Evolutionary conservation across 2,797 vertebrate genomes (phyloP), one percentile per base, ranked within the genome.

Genomic region (Hybognathus amarus): DNA sequence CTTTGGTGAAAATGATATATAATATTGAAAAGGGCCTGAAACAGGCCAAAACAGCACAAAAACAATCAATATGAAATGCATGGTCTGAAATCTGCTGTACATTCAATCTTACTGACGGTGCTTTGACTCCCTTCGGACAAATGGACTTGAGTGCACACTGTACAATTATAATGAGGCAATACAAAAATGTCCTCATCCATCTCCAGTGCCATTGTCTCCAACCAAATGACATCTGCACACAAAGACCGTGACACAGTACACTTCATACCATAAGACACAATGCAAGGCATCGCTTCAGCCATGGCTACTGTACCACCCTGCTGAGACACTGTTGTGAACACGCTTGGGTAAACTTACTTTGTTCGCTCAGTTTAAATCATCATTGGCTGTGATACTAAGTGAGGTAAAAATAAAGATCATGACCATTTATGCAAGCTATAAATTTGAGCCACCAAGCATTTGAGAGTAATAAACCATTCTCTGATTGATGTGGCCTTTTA

Each of bases 391-490:
- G 56, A 79, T 33, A 76, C 54, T n/a, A 67, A 42, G 20, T 17
- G 2, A 71, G 85, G 73, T 87, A 54, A 88, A 74, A 36, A 22
- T 36, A 50, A 75, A 82, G 82, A 40, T 61, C 67, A 82, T 85
- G 84, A 87, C 71, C 80, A 82, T 85, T 89, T 89, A 82, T 78
- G 85, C 24, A 54, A 81, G 77, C 47, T 75, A 71, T 90, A 88
- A 89, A 91, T 90, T 85, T 70, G 80, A 86, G 27, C 47, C 52
- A 56, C 73, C 84, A 91, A 90, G 84, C 82, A 88, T 92, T 90
- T 90, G 85, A 47, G 47, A 80, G 82, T 82, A 87, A 89, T 89
- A 89, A 91, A 92, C 86, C 87, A 68, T 87, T 86, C 87, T 89
- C 54, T 85, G 87, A 90, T 89, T 90, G 89, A 89, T 87, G 77